A percentile compares a stretch with the other conserved stretches of the same genome.
Conservation (phyloP, 1,140 invertebrate species). For the Asbolus verrucosus region DNA sequence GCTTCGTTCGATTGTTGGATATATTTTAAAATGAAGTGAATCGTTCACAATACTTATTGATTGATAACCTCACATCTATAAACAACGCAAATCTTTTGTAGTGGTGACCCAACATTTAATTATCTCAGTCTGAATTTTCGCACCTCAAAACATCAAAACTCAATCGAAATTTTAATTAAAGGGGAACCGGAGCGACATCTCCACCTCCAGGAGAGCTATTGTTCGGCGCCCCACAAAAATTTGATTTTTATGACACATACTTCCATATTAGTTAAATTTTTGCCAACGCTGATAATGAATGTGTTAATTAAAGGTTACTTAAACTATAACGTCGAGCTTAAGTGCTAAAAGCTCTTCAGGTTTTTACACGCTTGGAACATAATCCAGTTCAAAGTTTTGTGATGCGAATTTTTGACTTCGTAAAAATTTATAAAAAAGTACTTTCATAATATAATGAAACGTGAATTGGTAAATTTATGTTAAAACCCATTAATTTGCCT, state of each 20-base stretch:
- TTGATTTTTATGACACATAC: background rate
- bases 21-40: background rate
- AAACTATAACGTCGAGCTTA: no score
- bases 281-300: no score
- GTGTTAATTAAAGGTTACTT: no score
- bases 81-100: constrained; percentile 1
- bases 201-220: background rate
- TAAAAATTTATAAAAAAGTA: no score
- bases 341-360: no score
- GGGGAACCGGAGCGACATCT: background rate
- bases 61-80: constrained; percentile 3
- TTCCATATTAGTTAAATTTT: background rate
- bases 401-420: no score
- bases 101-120: constrained; percentile 2
- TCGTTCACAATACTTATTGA: constrained; percentile 2
- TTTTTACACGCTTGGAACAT: no score
- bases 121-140: constrained; percentile 9
- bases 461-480: constrained; percentile 33
- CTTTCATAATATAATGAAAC: no score
- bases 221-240: background rate
- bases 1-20: background rate
- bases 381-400: no score
- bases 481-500: constrained; percentile 26
- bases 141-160: constrained; percentile 22
- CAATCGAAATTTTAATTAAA: constrained; percentile 25